Evolutionary conservation across 2,113 vertebrate genomes (phyloP).

Genomic region (Chloebia gouldiae): DNA sequence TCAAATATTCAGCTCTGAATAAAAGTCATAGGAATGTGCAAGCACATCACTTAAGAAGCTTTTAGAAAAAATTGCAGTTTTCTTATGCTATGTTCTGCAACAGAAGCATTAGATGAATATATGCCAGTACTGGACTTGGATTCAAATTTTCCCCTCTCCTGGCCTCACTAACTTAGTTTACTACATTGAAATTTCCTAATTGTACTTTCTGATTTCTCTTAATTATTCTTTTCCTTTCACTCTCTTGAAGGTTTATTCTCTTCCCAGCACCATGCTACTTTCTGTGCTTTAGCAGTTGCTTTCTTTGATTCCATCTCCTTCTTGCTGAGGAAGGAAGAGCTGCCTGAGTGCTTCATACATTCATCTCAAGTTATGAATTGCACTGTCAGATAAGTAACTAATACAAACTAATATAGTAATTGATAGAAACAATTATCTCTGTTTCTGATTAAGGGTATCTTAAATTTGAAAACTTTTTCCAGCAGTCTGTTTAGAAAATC

Average conservation of each 20-base stretch:
- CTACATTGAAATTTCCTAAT: background rate
- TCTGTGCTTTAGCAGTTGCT: background rate
- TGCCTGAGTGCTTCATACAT: background rate
- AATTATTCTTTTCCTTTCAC: background rate
- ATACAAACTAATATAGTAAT: background rate
- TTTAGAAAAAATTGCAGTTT: background rate
- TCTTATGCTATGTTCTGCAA: background rate
- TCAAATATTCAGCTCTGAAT: background rate
- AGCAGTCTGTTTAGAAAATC: background rate
- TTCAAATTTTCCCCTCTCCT: background rate
- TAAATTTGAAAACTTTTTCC: conserved; percentile 20
- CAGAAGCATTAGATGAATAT: background rate
- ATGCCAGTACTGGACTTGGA: background rate
- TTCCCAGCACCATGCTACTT: background rate
- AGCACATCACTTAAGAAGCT: background rate
- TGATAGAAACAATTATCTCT: background rate
- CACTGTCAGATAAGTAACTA: background rate
- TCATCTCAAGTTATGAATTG: background rate
- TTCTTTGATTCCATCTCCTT: background rate
- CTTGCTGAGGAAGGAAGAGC: background rate
- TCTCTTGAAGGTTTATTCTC: background rate
- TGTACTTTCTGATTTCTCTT: background rate
- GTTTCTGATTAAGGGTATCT: conserved; percentile 11
- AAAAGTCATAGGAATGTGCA: conserved; percentile 13
- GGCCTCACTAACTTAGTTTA: conserved; percentile 4